phyloP scores from a whole-genome alignment of 2,113 vertebrate species.

The Malurus melanocephalus region DNA sequence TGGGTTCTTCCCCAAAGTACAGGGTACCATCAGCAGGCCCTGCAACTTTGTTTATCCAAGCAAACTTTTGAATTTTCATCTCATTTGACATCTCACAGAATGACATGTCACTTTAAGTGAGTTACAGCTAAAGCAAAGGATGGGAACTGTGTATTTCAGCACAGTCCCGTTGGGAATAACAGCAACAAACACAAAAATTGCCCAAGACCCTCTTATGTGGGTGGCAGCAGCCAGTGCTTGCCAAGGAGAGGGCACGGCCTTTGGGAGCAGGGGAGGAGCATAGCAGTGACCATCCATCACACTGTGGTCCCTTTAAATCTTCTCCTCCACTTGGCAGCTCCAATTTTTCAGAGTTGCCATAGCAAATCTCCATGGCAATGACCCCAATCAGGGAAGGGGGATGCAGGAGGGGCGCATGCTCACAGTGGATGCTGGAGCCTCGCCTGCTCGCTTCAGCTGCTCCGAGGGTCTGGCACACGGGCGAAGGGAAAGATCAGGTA shows the following conservation, averaged over 20 bases:
- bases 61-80: background rate
- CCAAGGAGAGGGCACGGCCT: background rate
- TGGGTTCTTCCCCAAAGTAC: background rate
- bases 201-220: background rate
- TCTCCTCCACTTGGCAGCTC: slow-evolving; percentile 52
- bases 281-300: background rate
- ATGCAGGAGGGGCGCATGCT: slow-evolving; percentile 50
- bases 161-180: background rate
- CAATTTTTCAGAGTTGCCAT: slow-evolving; percentile 55
- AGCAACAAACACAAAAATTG: background rate
- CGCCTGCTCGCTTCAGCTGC: background rate
- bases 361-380: slow-evolving; percentile 63
- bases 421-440: slow-evolving; percentile 45
- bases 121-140: background rate
- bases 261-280: background rate
- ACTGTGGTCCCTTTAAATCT: slow-evolving; percentile 52
- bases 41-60: background rate
- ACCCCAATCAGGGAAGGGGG: slow-evolving; percentile 35
- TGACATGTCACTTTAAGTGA: background rate
- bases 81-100: background rate
- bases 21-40: background rate
- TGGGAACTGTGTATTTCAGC: background rate
- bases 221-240: background rate
- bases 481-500: slow-evolving; percentile 13
- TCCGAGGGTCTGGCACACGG: background rate